Base-by-base conservation (phyloP, 2,797 vertebrate species). In the Pipistrellus kuhlii region DNA sequence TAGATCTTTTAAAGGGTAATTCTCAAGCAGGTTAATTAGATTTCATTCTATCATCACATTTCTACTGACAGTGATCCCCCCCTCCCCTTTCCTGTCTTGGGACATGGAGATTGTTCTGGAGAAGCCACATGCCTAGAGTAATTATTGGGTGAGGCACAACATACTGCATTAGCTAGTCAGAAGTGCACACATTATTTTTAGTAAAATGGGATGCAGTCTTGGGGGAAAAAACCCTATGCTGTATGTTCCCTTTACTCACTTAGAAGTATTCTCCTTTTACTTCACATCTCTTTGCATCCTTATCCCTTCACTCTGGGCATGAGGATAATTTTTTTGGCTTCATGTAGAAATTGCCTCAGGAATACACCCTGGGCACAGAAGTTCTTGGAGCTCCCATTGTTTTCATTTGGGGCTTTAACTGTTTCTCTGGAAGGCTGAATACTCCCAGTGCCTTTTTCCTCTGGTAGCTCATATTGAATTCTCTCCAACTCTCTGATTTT, bases 381-480 rank as follows among this genome's bases (percentile, higher is more conserved):
- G 35, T 90, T 84, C 35, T 85, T 88, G 62, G 84, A 81, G 57
- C n/a, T 62, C 30, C 73, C 5, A 30, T 25, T 57, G 25, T 69
- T 83, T 89, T 93, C 64, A 32, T 38, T 85, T 66, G 41, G 59
- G 59, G n/a, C 41, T 92, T 85, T 75, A 84, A 75, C 72, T 83
- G 21, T 7, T 85, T 35, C 17, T 11, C 20, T 15, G 25, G 51
- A 88, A 92, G 46, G 18, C 15, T 57, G 14, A 72, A 69, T 88
- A 77, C 44, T n/a, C 18, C 8, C 5, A 62, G 18, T 46, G 30
- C 25, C 17, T 35, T 51, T 32, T 91, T 85, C 88, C 66, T 91
- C 8, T 64, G 30, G 75, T 44, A 46, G 9, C 4, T 78, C 59
- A 25, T 73, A 20, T 3, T 89, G 68, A 93, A 48, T 94, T 94